Conservation (phyloP, 1,140 invertebrate species). For the Drosophila saltans region DNA sequence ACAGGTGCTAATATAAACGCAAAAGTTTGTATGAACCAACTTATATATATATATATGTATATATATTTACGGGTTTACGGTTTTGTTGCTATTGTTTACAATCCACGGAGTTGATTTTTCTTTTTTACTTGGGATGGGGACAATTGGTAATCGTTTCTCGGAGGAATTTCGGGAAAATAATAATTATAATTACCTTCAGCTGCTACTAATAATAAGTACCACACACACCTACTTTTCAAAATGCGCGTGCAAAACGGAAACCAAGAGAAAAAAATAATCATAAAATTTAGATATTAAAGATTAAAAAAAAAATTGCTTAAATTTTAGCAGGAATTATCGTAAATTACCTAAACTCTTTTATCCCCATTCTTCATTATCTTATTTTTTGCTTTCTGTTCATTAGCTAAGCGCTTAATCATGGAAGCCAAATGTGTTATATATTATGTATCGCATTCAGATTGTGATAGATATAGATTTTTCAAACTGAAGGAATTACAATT, state of each 20-base stretch:
- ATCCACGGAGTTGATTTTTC: background rate
- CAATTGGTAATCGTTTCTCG: too few relatives aligned
- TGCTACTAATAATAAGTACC: background rate
- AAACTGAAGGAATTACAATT: too few relatives aligned
- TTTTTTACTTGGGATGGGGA: background rate
- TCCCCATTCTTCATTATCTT: conserved; percentile 14
- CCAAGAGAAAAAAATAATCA: background rate
- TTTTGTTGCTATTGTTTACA: too few relatives aligned
- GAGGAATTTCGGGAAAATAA: conserved; percentile 12
- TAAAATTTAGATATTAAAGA: background rate
- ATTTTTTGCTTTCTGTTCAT: conserved; percentile 16
- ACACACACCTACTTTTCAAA: background rate
- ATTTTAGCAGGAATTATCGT: background rate
- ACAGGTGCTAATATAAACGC: conserved; percentile 77
- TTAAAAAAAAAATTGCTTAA: background rate
- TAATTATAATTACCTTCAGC: background rate
- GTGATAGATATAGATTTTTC: conserved; percentile 13
- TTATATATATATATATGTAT: conserved; percentile 20
- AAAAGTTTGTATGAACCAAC: conserved; percentile 81
- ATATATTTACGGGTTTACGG: too few relatives aligned
- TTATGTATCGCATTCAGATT: conserved; percentile 30
- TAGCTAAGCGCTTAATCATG: conserved; percentile 52
- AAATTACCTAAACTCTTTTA: background rate
- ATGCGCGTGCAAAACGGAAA: background rate
- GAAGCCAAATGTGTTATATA: conserved; percentile 65